Conservation (phyloP, 2,888 invertebrate genomes). For the Troglohyphantes excavatus region DNA sequence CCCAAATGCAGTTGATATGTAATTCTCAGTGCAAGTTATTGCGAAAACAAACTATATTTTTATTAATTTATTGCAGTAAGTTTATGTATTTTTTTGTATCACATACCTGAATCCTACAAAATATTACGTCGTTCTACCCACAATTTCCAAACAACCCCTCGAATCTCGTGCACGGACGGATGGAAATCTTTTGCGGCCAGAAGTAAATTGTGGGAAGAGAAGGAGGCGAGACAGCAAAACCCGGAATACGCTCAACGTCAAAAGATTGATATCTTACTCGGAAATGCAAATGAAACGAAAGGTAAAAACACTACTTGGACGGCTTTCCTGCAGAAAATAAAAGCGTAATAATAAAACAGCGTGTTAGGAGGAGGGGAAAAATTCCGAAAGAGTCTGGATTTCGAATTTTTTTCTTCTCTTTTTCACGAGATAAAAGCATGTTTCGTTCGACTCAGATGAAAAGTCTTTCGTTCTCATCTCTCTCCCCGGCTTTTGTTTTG, state of each 20-base stretch:
- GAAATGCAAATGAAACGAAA: slow-evolving; percentile 77
- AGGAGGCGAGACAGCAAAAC: slow-evolving; percentile 37
- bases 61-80: too few relatives aligned
- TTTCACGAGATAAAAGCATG: slow-evolving; percentile 47
- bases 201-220: slow-evolving; percentile 50
- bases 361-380: background rate
- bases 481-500: background rate
- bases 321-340: slow-evolving; percentile 28
- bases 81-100: too few relatives aligned
- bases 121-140: too few relatives aligned
- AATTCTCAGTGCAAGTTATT: too few relatives aligned
- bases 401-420: slow-evolving; percentile 7
- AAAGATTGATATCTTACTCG: slow-evolving; percentile 77
- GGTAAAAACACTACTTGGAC: slow-evolving; percentile 64
- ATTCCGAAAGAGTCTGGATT: slow-evolving; percentile 43
- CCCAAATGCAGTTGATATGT: too few relatives aligned
- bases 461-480: slow-evolving; percentile 6
- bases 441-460: slow-evolving; percentile 39
- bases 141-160: slow-evolving; percentile 41
- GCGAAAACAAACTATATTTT: too few relatives aligned
- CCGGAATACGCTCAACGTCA: slow-evolving; percentile 34
- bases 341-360: background rate
- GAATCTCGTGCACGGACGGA: background rate
- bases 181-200: slow-evolving; percentile 5
- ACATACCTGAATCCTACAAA: too few relatives aligned